phyloP scores from a whole-genome alignment of 2,888 invertebrate genomes.

The Myopa tessellatipennis region DNA sequence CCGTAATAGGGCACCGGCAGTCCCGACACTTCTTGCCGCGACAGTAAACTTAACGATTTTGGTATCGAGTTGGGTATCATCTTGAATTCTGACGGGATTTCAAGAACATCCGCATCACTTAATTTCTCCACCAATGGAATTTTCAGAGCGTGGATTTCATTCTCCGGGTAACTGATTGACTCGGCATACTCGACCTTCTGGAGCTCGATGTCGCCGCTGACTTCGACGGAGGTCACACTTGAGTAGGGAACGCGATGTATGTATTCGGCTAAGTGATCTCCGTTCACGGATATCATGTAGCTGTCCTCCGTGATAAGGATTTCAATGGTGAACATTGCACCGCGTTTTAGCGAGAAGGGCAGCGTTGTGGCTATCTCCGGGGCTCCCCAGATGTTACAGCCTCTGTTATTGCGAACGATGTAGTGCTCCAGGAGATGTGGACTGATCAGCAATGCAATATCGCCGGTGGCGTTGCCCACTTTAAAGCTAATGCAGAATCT shows the following conservation, averaged over 20 bases:
- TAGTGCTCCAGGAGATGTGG: constrained; percentile 82
- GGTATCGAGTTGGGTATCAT: not conserved
- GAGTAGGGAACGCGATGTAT: constrained; percentile 74
- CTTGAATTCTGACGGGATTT: not conserved
- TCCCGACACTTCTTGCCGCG: not conserved
- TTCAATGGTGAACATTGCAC: constrained; percentile 69
- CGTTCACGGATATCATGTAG: constrained; percentile 78
- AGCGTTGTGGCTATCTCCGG: constrained; percentile 79
- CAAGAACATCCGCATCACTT: not conserved
- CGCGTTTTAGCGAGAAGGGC: constrained; percentile 66
- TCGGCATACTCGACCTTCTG: constrained; percentile 68
- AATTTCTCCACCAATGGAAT: not conserved
- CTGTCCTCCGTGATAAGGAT: constrained; percentile 73
- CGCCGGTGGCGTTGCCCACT: constrained; percentile 62
- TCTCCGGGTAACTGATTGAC: constrained; percentile 60
- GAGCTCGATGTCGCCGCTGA: constrained; percentile 74
- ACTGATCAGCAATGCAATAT: constrained; percentile 85
- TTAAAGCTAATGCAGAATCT: constrained; percentile 67
- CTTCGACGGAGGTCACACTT: constrained; percentile 72
- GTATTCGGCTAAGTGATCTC: constrained; percentile 79
- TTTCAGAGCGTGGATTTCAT: constrained; percentile 11
- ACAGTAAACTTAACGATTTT: not conserved
- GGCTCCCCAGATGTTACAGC: constrained; percentile 78
- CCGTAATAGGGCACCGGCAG: constrained; percentile 8
- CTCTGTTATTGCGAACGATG: constrained; percentile 80